Percentiles rank a stretch among this genome's conserved stretches.
These are phyloP conservation scores for Sylvilagus floridanus DNA, from an alignment of 2,797 vertebrate species.

Conservation along the genomic window DNA sequence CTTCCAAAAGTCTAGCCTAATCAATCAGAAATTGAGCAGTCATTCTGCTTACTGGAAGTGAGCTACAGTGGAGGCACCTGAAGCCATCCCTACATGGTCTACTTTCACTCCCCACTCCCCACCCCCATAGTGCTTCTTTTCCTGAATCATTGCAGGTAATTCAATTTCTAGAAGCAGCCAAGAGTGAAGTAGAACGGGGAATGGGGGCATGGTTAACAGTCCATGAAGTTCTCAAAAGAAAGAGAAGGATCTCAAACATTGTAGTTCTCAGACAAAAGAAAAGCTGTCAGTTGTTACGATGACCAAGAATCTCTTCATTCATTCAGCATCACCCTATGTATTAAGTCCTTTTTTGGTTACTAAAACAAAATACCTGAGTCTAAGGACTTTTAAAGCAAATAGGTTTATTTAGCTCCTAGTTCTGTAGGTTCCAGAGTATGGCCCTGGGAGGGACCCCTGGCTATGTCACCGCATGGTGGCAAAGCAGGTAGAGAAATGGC, in stretches of 20 bases:
- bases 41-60: not conserved
- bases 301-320: not conserved
- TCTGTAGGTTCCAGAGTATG: not conserved
- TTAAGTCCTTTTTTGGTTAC: not conserved
- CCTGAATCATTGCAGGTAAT: not conserved
- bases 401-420: not conserved
- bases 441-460: not conserved
- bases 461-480: not conserved
- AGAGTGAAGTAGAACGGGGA: not conserved
- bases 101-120: not conserved
- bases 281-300: not conserved
- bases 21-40: not conserved
- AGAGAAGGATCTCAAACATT: not conserved
- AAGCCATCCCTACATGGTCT: not conserved
- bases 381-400: not conserved
- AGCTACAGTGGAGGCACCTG: not conserved
- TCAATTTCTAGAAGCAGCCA: not conserved
- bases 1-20: not conserved
- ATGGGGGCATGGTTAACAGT: not conserved
- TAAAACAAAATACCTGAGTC: not conserved
- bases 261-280: not conserved
- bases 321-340: not conserved
- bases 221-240: not conserved
- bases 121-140: not conserved
- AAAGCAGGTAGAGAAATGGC: not conserved